Evolutionary conservation across 2,113 vertebrate genomes (phyloP).

Genomic region (Ceyx melanurus): DNA sequence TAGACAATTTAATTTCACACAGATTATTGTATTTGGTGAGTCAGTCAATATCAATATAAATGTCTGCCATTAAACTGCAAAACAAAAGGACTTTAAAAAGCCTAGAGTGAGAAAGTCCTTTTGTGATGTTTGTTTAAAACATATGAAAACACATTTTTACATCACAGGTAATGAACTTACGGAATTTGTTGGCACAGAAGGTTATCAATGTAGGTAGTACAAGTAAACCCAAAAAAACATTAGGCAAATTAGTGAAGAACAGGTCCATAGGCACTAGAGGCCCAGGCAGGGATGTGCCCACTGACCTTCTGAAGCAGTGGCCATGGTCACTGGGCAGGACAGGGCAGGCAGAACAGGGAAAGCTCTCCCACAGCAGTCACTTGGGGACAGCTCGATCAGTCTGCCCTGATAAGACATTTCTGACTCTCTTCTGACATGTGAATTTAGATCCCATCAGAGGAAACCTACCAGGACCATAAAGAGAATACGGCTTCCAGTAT

Average conservation of each 20-base stretch:
- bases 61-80: not conserved
- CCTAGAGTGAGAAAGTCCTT: not conserved
- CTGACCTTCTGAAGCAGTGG: not conserved
- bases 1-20: not conserved
- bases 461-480: not conserved
- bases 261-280: not conserved
- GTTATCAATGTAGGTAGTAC: not conserved
- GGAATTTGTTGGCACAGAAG: not conserved
- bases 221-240: not conserved
- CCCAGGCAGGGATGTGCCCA: not conserved
- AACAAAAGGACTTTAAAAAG: not conserved
- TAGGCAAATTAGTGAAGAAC: not conserved
- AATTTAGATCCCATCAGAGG: not conserved
- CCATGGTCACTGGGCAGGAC: not conserved
- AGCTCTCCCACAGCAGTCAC: not conserved
- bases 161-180: rapidly evolving
- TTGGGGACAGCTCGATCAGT: not conserved
- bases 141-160: not conserved
- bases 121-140: not conserved
- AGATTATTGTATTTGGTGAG: not conserved
- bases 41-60: not conserved
- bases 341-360: rapidly evolving
- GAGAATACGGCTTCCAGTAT: not conserved
- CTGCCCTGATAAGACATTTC: not conserved
- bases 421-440: not conserved